Base-by-base conservation (phyloP, 2,113 vertebrate genomes). In the Meriones unguiculatus region DNA sequence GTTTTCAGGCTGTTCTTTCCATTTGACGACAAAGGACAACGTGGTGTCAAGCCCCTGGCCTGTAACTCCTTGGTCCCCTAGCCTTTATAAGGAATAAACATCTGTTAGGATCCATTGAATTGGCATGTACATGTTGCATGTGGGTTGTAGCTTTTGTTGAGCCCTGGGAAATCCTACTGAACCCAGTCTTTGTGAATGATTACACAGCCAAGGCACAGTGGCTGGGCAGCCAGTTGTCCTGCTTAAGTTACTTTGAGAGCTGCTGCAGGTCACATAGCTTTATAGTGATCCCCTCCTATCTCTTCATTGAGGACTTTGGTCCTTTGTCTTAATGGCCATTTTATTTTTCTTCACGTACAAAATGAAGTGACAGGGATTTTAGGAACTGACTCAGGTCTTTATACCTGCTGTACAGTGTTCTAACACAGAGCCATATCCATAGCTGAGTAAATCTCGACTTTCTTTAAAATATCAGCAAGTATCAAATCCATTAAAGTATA, bases 391-490 rank as follows among this genome's bases (percentile, higher is more conserved):
- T 8, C 50, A 18, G 22, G 35, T 13, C 12, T 35, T 38, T 88
- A 54, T 30, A 57, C 13, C 20, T 72, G 3, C 85, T 54, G 64
- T 20, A 22, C 32, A 57, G 7, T 41, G 24, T 14, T 89, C 9
- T 75, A 30, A 24, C n/a, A 30, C 35, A 38, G 35, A 88, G 35
- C 46, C 35, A 73, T 14, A 41, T 38, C 52, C 24, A 3, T 57
- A 88, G 69, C 14, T 9, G 52, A 57, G 35, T 22, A 90, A 90
- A 72, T 84, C 35, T 54, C 35, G 52, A 75, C 38, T 91, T 95
- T 94, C 86, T 96, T 84, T 88, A 94, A 92, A 97, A 86, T 93
- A 73, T 38, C 67, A 87, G 32, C 59, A 80, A 91, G 35, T n/a
- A 90, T 87, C 80, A 75, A 90, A 94, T 96, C n/a, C 59, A 81